These are phyloP conservation scores for Apis laboriosa DNA, from an alignment of 1,140 invertebrate genomes.

Conservation along the genomic window DNA sequence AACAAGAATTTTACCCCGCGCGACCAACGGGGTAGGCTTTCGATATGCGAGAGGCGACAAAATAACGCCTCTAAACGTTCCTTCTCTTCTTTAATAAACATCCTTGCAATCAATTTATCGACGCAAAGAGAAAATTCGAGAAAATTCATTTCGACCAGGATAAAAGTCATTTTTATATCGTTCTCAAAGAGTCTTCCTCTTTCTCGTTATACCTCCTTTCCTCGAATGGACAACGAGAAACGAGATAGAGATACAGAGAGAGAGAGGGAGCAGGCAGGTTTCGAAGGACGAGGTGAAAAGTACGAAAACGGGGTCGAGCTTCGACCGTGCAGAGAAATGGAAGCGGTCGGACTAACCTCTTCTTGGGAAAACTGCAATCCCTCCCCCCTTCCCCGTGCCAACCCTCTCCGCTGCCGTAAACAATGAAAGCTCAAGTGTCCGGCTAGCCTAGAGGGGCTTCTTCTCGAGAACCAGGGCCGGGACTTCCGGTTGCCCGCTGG, in stretches of 20 bases:
- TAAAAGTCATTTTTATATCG: slow-evolving; percentile 10
- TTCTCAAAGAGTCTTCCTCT: not conserved
- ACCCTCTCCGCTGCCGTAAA: slow-evolving; percentile 66
- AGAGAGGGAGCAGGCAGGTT: not conserved
- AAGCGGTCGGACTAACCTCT: slow-evolving; percentile 59
- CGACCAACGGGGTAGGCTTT: no score
- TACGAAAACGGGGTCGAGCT: slow-evolving; percentile 57
- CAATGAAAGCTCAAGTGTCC: slow-evolving; percentile 76
- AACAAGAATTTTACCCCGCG: slow-evolving; percentile 9
- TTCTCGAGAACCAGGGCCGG: slow-evolving; percentile 50
- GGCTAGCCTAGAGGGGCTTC: slow-evolving; percentile 49
- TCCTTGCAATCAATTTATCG: no score
- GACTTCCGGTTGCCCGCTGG: slow-evolving; percentile 62
- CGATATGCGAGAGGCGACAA: not conserved
- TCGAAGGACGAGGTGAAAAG: slow-evolving; percentile 54
- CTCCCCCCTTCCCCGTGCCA: not conserved
- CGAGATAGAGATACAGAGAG: slow-evolving; percentile 7
- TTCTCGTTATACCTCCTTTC: not conserved
- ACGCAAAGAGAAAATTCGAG: not conserved
- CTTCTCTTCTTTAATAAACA: no score
- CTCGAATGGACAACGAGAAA: not conserved
- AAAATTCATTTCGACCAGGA: not conserved
- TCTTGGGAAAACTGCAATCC: slow-evolving; percentile 41
- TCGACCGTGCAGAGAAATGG: slow-evolving; percentile 49
- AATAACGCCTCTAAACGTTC: not conserved